Percentiles rank a stretch among this genome's conserved stretches.
Evolutionary conservation across 2,113 vertebrate genomes (phyloP).

Genomic region (Tachysurus fulvidraco): DNA sequence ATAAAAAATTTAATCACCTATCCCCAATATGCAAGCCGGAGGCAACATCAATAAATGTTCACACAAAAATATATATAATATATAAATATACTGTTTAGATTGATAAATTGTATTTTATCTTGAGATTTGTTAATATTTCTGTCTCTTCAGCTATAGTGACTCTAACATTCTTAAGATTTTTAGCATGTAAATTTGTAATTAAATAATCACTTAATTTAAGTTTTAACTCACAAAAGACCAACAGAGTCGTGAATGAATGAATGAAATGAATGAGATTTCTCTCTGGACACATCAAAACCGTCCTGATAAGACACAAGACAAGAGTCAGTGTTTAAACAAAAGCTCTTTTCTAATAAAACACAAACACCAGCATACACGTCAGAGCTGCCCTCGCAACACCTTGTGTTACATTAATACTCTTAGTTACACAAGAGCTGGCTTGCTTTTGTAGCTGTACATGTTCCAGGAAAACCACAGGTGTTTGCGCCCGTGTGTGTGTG

Average conservation of each 20-base stretch:
- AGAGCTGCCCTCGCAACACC: background rate
- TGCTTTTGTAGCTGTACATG: background rate
- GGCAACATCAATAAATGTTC: background rate
- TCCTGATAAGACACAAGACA: background rate
- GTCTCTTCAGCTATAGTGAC: background rate
- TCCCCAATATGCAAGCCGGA: too few relatives aligned
- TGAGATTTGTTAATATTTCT: background rate
- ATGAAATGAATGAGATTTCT: background rate
- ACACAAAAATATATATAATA: background rate
- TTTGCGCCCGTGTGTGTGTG: background rate
- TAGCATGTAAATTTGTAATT: background rate
- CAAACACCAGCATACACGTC: background rate
- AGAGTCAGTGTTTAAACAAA: background rate
- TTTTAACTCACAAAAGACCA: background rate
- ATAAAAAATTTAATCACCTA: too few relatives aligned
- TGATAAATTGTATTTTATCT: background rate
- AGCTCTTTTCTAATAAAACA: background rate
- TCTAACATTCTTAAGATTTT: background rate
- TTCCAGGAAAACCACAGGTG: background rate
- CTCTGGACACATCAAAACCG: background rate
- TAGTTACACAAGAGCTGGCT: slow-evolving; percentile 17
- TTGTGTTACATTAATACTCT: background rate
- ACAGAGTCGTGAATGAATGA: background rate
- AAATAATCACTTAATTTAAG: background rate
- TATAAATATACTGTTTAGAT: background rate